phyloP scores from a whole-genome alignment of 1,140 invertebrate genomes.

The Heliconius nattereri region DNA sequence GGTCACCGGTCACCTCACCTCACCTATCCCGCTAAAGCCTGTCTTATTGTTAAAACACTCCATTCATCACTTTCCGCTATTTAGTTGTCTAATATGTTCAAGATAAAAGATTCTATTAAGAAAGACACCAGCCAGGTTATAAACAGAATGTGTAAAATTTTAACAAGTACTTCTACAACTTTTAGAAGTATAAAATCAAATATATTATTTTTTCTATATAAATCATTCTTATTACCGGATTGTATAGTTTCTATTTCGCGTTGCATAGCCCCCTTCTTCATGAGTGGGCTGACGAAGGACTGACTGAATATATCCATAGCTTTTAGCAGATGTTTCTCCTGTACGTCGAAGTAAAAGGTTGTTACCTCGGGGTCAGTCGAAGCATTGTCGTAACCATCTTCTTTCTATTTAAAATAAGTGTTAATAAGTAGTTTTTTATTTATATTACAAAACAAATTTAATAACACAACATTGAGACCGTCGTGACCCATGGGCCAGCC shows the following conservation, averaged over 20 bases:
- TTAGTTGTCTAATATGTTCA: no score
- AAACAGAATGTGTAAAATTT: no score
- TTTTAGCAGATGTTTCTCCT: slow-evolving; percentile 87
- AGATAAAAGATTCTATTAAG: no score
- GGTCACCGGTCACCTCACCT: no score
- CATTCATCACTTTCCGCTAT: no score
- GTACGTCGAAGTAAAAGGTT: slow-evolving; percentile 93
- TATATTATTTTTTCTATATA: background rate
- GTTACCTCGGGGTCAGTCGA: slow-evolving; percentile 92
- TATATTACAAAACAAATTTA: no score
- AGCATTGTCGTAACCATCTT: slow-evolving; percentile 91
- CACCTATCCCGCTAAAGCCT: no score
- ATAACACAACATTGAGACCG: no score
- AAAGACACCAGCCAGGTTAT: no score
- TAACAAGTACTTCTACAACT: no score
- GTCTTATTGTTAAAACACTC: background rate
- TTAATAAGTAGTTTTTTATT: background rate
- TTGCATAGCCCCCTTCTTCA: slow-evolving; percentile 92
- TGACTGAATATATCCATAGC: slow-evolving; percentile 94
- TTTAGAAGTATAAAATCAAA: background rate
- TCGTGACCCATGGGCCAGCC: no score
- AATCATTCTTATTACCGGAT: slow-evolving; percentile 83
- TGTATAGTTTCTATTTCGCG: slow-evolving; percentile 96
- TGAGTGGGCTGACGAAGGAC: slow-evolving; percentile 93
- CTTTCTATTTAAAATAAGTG: slow-evolving; percentile 76